Evolutionary conservation across 2,113 vertebrate species (phyloP), one percentile per base, ranked within the genome.

Genomic region (Apteryx owenii): DNA sequence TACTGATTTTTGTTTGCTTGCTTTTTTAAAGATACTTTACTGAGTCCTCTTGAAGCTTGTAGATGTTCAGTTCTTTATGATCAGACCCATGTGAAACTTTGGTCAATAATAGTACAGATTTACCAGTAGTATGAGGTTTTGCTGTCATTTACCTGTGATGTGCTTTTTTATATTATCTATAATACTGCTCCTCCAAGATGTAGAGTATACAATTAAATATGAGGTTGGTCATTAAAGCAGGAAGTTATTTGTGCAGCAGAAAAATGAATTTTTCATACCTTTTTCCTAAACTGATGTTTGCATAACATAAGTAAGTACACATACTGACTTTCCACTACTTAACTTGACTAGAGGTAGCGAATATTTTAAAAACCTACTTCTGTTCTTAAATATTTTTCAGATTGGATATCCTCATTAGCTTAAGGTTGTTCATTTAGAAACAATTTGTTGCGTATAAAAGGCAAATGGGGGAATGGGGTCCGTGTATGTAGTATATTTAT

Each of bases 31-130:
- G 12, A 7, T 51, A 3, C 4, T 2, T 62, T 86, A 18, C 12
- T 93, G 16, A 33, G 85, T 97, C 58, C 62, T 96, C 48, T 92
- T 97, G 58, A 58, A 36, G n/a, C 71, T 78, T 95, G 76, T 92
- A 75, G 95, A 94, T 62, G 60, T 61, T 95, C 64, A 70, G 3
- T 73, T 64, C 21, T 81, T 84, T 54, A 42, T 96, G 77, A 60
- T 69, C 80, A 68, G 46, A 50, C 14, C 28, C 38, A 22, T n/a
- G 54, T 88, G 85, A 95, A 93, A 80, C 29, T 89, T 54, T 31
- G 5, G 3, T 69, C 95, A 90, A 88, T 80, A 91, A 48, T 68
- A 94, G 71, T 73, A 64, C 78, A 83, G 61, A 82, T 94, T 94
- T 94, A 71, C 54, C 10, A 60, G 26, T 40, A 88, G 56, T 0